Conservation (phyloP, 2,113 vertebrate species). For the Phylloscopus trochilus region DNA sequence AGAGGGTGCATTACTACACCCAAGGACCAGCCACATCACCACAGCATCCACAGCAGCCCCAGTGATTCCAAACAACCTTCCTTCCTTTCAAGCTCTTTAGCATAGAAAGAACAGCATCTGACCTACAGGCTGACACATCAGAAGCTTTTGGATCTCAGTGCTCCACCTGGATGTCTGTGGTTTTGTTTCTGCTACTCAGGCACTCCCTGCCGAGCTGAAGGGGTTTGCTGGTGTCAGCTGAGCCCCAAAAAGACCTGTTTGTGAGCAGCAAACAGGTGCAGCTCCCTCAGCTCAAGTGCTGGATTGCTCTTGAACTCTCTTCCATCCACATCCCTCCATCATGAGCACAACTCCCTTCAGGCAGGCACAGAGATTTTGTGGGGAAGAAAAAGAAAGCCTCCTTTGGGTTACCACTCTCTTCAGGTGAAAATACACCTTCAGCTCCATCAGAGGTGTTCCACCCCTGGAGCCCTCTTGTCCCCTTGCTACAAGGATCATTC, state of each 20-base stretch:
- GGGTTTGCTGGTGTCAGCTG: fast-evolving
- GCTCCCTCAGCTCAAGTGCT: background rate
- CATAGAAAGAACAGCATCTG: background rate
- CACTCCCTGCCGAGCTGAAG: background rate
- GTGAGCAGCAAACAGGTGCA: background rate
- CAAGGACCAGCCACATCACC: background rate
- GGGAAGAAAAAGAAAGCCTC: background rate
- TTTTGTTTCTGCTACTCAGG: background rate
- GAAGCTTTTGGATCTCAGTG: background rate
- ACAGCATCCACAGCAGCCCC: background rate
- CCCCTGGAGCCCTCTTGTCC: background rate
- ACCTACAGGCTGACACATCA: background rate
- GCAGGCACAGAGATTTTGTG: background rate
- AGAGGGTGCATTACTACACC: background rate
- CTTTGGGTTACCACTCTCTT: background rate
- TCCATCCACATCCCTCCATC: background rate
- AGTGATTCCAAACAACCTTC: background rate
- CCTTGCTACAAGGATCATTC: background rate
- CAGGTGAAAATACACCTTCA: background rate
- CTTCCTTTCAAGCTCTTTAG: background rate
- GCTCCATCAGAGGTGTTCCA: background rate
- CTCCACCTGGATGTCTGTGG: background rate
- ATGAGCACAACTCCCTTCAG: background rate
- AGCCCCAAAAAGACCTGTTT: too few relatives aligned
- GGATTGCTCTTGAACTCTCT: background rate